Percentiles rank a stretch among this genome's conserved stretches.
Conservation (phyloP, 2,888 invertebrate genomes). For the Hermaeophaga mercurialis region DNA sequence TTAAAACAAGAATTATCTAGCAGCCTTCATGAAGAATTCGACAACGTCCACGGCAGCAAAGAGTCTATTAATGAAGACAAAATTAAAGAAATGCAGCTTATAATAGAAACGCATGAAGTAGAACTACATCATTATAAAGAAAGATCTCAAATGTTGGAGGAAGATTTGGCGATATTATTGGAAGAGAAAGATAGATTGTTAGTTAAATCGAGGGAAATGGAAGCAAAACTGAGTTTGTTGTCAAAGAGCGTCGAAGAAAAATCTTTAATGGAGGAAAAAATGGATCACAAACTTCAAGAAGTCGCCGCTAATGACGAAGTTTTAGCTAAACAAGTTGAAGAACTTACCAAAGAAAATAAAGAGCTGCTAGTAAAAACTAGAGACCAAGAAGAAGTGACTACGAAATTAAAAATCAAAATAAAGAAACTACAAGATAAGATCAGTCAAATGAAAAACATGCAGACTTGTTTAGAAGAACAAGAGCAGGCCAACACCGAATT, state of each 20-base stretch:
- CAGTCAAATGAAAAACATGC: constrained; percentile 39
- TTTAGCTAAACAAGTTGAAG: constrained; percentile 64
- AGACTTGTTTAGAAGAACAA: constrained; percentile 46
- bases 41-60: constrained; percentile 30
- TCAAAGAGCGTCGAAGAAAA: constrained; percentile 62
- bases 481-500: constrained; percentile 60
- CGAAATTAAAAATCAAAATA: constrained; percentile 43
- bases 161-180: constrained; percentile 67
- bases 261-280: constrained; percentile 66
- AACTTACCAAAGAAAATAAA: constrained; percentile 52
- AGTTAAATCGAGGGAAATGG: constrained; percentile 66
- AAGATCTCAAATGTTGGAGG: constrained; percentile 69
- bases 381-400: constrained; percentile 39
- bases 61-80: constrained; percentile 64
- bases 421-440: constrained; percentile 43
- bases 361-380: constrained; percentile 42
- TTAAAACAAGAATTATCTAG: constrained; percentile 48
- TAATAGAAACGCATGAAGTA: constrained; percentile 73
- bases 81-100: constrained; percentile 74
- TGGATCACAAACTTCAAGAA: constrained; percentile 66
- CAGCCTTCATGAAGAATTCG: constrained; percentile 42
- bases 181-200: constrained; percentile 66
- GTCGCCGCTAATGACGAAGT: constrained; percentile 68
- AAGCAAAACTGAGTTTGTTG: constrained; percentile 64
- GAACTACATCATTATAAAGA: constrained; percentile 69